These are phyloP conservation scores for Psilopsiagon aymara DNA, from an alignment of 2,113 vertebrate species.

Conservation along the genomic window DNA sequence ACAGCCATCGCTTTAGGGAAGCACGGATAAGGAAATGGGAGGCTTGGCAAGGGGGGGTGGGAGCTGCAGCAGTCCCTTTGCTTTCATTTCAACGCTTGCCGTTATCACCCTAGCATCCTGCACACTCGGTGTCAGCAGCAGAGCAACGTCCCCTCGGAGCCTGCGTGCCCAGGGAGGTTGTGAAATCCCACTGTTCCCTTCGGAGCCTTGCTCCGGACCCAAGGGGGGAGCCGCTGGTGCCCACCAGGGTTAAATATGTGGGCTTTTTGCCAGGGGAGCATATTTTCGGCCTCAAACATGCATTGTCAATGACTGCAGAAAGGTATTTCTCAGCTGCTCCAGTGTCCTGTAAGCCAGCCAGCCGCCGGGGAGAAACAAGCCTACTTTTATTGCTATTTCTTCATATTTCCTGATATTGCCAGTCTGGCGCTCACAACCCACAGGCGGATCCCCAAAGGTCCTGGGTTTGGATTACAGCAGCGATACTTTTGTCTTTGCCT, in stretches of 20 bases:
- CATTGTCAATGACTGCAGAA: background rate
- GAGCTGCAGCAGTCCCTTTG: background rate
- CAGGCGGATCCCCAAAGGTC: background rate
- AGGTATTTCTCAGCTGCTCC: conserved; percentile 32
- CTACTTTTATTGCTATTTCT: conserved; percentile 51
- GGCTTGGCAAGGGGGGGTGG: background rate
- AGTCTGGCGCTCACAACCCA: conserved; percentile 11
- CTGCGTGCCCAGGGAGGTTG: background rate
- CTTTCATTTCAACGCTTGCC: conserved; percentile 28
- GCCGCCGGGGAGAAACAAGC: background rate
- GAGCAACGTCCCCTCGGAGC: background rate
- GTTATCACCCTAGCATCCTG: background rate
- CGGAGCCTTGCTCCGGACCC: background rate
- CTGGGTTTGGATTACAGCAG: conserved; percentile 12
- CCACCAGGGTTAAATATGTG: background rate
- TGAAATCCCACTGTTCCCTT: background rate
- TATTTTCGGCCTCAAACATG: conserved; percentile 7
- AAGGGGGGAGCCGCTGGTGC: background rate
- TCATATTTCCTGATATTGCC: conserved; percentile 52
- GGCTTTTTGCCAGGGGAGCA: conserved; percentile 10
- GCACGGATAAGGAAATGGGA: background rate
- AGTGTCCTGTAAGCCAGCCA: background rate
- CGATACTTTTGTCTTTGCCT: conserved; percentile 10
- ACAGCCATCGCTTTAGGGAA: background rate
- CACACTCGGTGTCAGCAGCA: background rate